Conservation (phyloP, 2,797 vertebrate species). For the Pseudochaenichthys georgianus region DNA sequence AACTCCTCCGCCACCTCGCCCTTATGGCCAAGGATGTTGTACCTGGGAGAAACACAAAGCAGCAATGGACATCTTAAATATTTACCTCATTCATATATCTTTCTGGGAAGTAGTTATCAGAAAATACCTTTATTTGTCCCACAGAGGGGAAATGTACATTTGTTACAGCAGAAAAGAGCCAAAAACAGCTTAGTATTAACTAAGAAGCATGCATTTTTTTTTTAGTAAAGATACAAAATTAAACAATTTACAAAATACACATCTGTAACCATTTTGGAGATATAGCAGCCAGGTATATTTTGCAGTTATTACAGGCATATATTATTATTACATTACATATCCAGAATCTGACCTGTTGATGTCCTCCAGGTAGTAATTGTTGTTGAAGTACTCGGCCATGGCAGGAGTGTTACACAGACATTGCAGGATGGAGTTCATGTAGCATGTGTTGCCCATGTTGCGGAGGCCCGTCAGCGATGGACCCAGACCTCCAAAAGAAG, state of each 20-base stretch:
- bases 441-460: conserved; percentile 98
- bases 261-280: too few relatives aligned
- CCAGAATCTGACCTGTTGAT: conserved; percentile 91
- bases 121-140: too few relatives aligned
- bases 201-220: too few relatives aligned
- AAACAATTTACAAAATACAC: too few relatives aligned
- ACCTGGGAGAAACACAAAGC: conserved; percentile 78
- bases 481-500: conserved; percentile 93
- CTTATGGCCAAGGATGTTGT: conserved; percentile 95
- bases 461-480: conserved; percentile 95
- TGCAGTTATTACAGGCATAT: too few relatives aligned
- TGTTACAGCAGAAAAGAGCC: too few relatives aligned
- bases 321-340: background rate
- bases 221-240: too few relatives aligned
- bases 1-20: conserved; percentile 99
- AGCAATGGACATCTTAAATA: background rate
- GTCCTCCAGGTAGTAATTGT: conserved; percentile 92
- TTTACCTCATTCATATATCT: background rate
- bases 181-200: too few relatives aligned
- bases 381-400: conserved; percentile 96
- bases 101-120: background rate
- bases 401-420: conserved; percentile 95
- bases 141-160: too few relatives aligned
- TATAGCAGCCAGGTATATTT: too few relatives aligned
- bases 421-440: conserved; percentile 99